A percentile compares a stretch with the other conserved stretches of the same genome.
Conservation (phyloP, 2,888 invertebrate species). For the Sinhomidia bicolor region DNA sequence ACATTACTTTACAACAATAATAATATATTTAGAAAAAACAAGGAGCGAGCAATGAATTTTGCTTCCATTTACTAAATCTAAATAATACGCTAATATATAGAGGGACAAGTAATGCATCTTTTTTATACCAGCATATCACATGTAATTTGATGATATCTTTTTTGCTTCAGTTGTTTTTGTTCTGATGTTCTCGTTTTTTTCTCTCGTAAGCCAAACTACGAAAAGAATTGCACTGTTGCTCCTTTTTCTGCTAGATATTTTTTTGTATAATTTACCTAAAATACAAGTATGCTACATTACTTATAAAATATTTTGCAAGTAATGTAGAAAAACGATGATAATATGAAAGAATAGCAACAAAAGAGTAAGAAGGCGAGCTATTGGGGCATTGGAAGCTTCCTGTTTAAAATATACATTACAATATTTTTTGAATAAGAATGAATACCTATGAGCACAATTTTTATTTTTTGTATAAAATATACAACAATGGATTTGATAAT, state of each 20-base stretch:
- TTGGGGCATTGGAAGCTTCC: conserved; percentile 50
- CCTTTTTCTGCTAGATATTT: neutral
- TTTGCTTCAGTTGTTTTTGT: conserved; percentile 44
- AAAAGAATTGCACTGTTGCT: conserved; percentile 64
- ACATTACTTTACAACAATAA: conserved; percentile 41
- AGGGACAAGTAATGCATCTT: conserved; percentile 30
- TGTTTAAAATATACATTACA: too few relatives aligned
- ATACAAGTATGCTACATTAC: too few relatives aligned
- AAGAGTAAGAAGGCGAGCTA: neutral
- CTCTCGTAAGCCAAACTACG: neutral
- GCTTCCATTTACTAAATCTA: too few relatives aligned
- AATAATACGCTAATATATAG: too few relatives aligned
- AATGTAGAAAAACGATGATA: conserved; percentile 4
- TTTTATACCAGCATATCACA: conserved; percentile 64
- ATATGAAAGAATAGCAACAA: neutral
- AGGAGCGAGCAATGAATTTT: conserved; percentile 40
- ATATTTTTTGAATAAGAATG: too few relatives aligned
- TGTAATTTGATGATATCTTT: conserved; percentile 70
- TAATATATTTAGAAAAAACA: too few relatives aligned
- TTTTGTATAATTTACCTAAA: neutral
- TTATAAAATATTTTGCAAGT: too few relatives aligned
- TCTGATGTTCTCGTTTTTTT: conserved; percentile 13
- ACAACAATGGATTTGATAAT: too few relatives aligned
- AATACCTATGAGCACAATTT: too few relatives aligned
- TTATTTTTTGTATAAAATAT: too few relatives aligned